Evolutionary conservation across 2,797 vertebrate species (phyloP).

Genomic region (Rhincodon typus): DNA sequence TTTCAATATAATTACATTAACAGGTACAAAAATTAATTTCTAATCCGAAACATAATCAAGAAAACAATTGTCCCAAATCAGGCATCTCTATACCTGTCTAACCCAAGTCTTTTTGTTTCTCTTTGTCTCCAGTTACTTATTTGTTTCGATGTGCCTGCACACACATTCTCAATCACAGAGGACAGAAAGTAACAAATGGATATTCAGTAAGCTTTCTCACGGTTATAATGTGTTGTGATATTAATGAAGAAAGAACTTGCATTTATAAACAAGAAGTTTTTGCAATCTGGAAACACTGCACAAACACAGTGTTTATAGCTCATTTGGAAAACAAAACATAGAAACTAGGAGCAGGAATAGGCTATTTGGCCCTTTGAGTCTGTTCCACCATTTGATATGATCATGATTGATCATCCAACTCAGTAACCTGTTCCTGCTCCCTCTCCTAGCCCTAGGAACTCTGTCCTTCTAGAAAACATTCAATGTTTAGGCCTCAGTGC

Average conservation of each 20-base stretch:
- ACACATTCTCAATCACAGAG: not conserved
- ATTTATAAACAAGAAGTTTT: not conserved
- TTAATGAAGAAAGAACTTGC: not conserved
- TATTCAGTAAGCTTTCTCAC: not conserved
- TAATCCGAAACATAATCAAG: not conserved
- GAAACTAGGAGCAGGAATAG: no score
- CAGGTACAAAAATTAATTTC: not conserved
- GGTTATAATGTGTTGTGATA: not conserved
- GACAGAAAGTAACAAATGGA: not conserved
- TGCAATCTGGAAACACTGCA: not conserved
- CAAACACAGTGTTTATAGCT: not conserved
- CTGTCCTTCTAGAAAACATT: no score
- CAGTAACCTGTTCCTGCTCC: no score
- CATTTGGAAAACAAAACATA: no score
- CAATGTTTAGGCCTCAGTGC: no score
- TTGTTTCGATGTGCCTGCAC: not conserved
- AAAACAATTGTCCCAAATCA: not conserved
- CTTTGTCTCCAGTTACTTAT: not conserved
- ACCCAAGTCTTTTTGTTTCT: not conserved
- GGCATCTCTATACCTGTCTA: not conserved
- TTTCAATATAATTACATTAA: not conserved
- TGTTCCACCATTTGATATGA: no score
- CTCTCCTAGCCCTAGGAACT: no score
- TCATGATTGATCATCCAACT: no score
- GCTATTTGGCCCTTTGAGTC: no score